Evolutionary conservation across 2,888 invertebrate genomes (phyloP).

Genomic region (Ophioninae sp.): DNA sequence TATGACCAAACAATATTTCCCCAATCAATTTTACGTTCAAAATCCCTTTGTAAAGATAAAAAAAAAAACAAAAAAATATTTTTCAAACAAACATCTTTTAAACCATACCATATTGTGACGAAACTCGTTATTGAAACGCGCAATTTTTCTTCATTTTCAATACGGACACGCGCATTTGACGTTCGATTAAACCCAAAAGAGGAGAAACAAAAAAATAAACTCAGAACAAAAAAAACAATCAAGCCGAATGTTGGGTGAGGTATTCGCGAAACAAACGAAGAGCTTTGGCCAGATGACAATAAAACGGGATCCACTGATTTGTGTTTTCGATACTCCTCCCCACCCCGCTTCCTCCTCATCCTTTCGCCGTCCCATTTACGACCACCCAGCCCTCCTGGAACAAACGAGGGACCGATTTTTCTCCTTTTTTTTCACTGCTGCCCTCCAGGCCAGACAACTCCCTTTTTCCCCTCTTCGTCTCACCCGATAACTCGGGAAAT

Average conservation of each 20-base stretch:
- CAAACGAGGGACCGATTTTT: constrained; percentile 3
- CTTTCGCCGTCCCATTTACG: neutral
- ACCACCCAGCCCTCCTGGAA: neutral
- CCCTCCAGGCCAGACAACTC: constrained; percentile 4
- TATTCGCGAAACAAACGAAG: constrained; percentile 37
- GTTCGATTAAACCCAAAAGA: neutral
- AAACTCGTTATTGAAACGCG: neutral
- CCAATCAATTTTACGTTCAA: no score
- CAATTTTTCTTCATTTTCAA: neutral
- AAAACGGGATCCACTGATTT: constrained; percentile 7
- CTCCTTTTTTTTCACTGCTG: constrained; percentile 4
- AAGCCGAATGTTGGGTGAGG: constrained; percentile 16
- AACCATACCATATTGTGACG: neutral
- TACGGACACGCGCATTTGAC: neutral
- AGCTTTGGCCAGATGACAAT: constrained; percentile 13
- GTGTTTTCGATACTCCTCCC: constrained; percentile 12
- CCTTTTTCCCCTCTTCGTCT: neutral
- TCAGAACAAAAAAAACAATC: neutral
- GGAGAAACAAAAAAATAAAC: neutral
- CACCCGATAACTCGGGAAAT: neutral
- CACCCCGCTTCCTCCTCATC: neutral
- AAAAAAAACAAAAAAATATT: no score
- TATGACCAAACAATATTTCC: no score
- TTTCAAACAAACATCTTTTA: neutral
- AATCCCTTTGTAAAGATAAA: no score